Evolutionary conservation across 2,113 vertebrate genomes (phyloP).

Genomic region (Marmota monax): DNA sequence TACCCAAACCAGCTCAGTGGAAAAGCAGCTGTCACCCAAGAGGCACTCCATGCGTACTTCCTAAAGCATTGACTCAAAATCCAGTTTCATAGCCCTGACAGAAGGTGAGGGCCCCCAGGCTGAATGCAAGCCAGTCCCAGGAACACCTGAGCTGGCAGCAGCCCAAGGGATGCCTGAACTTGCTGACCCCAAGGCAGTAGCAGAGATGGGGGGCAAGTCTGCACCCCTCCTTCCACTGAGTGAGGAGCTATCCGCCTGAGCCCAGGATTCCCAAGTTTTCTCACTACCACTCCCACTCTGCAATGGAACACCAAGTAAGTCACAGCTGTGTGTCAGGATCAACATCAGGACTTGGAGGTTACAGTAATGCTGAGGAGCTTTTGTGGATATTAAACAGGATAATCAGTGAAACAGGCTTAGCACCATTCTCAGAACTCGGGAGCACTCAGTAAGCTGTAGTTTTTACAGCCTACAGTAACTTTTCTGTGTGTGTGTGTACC

Average conservation of each 20-base stretch:
- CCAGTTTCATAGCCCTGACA: background rate
- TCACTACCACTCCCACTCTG: background rate
- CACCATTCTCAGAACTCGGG: background rate
- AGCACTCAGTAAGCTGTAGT: background rate
- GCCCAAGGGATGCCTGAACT: background rate
- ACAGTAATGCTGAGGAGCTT: background rate
- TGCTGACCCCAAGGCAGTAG: background rate
- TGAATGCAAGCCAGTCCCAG: rapidly evolving
- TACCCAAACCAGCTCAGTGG: background rate
- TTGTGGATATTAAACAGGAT: background rate
- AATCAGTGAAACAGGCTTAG: background rate
- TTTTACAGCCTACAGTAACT: background rate
- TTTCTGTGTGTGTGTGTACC: background rate
- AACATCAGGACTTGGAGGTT: background rate
- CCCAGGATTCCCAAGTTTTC: background rate
- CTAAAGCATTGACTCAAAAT: background rate
- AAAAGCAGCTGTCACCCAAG: background rate
- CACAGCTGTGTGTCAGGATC: background rate
- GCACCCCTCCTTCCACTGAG: background rate
- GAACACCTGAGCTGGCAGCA: background rate
- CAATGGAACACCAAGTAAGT: background rate
- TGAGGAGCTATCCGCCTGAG: no score
- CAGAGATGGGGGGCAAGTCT: rapidly evolving
- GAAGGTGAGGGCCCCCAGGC: background rate
- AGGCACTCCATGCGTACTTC: background rate